Percentiles rank a stretch among this genome's conserved stretches.
These are phyloP conservation scores for Eurystomus glaucurus DNA, from an alignment of 2,797 vertebrate genomes.

Conservation along the genomic window DNA sequence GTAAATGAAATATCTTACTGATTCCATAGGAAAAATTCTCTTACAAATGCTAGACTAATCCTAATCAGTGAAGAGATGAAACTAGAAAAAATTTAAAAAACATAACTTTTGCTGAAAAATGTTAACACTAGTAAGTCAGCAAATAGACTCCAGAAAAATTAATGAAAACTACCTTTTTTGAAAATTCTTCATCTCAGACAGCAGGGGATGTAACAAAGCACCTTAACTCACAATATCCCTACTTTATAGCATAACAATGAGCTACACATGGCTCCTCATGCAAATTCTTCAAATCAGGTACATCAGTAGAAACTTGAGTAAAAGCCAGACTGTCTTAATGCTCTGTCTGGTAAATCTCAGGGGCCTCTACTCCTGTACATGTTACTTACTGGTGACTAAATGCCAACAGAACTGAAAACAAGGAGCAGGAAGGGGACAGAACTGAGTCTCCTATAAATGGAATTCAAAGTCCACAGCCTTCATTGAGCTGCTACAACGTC, in stretches of 20 bases:
- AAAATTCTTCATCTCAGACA: not conserved
- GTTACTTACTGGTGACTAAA: no score
- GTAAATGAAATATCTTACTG: not conserved
- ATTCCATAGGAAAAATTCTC: not conserved
- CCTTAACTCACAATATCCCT: not conserved
- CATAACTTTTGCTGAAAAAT: not conserved
- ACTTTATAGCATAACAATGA: not conserved
- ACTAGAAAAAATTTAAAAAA: not conserved
- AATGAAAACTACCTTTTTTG: not conserved
- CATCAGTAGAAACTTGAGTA: not conserved
- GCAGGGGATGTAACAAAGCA: not conserved
- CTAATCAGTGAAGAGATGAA: not conserved
- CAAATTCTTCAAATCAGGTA: not conserved
- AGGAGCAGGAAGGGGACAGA: not conserved
- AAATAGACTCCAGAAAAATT: not conserved
- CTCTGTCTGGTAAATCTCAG: not conserved
- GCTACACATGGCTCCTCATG: not conserved
- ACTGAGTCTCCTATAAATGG: fast-evolving
- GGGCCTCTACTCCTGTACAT: not conserved
- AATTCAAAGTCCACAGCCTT: not conserved
- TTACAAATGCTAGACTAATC: not conserved
- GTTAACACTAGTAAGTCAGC: not conserved
- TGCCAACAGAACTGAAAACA: not conserved
- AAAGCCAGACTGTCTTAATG: not conserved
- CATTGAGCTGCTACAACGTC: not conserved